Conservation (phyloP, 2,888 invertebrate species). For the Crepidodera aurea region DNA sequence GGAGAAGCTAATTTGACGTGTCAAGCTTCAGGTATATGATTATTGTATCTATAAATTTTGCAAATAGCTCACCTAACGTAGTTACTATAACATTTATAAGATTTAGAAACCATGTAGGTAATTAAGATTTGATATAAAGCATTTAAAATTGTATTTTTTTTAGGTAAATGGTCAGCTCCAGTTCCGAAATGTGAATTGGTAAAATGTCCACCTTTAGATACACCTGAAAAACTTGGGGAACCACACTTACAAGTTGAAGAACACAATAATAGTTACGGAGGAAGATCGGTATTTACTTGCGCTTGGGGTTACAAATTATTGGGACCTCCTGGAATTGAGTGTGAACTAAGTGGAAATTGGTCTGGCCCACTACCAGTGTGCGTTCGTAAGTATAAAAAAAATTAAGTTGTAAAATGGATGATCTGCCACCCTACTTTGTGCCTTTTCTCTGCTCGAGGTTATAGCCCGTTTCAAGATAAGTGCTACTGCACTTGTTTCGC, state of each 20-base stretch:
- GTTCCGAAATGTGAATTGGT: constrained; percentile 80
- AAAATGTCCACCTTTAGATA: constrained; percentile 76
- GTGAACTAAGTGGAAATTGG: constrained; percentile 82
- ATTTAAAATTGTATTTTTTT: constrained; percentile 14
- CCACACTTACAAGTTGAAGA: constrained; percentile 79
- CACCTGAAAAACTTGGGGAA: constrained; percentile 71
- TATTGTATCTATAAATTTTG: neutral
- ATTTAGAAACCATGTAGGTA: too few relatives aligned
- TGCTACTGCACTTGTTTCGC: too few relatives aligned
- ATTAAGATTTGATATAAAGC: too few relatives aligned
- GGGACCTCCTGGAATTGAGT: constrained; percentile 81
- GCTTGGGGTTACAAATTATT: constrained; percentile 83
- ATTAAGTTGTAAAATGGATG: too few relatives aligned
- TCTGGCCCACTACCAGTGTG: constrained; percentile 80
- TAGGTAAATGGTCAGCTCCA: constrained; percentile 80
- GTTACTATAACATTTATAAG: too few relatives aligned
- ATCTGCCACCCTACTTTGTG: too few relatives aligned
- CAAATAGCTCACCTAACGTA: neutral
- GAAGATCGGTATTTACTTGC: constrained; percentile 82
- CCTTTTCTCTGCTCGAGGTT: too few relatives aligned
- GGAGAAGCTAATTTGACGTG: constrained; percentile 83
- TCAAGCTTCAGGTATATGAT: constrained; percentile 76
- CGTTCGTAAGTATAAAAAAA: constrained; percentile 71
- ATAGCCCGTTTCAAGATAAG: too few relatives aligned
- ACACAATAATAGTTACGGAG: constrained; percentile 83